A percentile compares a stretch with the other conserved stretches of the same genome.
phyloP scores from a whole-genome alignment of 2,888 invertebrate species.

The Leptinotarsa peninsularis region DNA sequence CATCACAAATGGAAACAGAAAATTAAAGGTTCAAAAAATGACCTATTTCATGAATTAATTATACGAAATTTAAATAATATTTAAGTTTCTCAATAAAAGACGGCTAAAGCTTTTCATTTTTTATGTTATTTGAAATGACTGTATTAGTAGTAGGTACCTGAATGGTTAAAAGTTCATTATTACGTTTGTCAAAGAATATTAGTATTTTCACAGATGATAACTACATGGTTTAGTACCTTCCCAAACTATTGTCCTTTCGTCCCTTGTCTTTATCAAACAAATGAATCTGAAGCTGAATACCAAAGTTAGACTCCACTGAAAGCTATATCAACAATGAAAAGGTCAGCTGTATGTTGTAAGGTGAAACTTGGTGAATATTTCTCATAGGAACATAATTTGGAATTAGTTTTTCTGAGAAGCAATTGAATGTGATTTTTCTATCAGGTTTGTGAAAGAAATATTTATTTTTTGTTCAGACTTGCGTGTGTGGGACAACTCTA shows the following conservation, averaged over 20 bases:
- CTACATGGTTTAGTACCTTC: slow-evolving; percentile 73
- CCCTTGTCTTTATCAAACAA: slow-evolving; percentile 94
- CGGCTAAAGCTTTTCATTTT: too few relatives aligned
- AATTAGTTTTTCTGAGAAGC: not conserved
- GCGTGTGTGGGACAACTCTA: too few relatives aligned
- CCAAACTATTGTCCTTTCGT: slow-evolving; percentile 92
- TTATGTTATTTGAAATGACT: too few relatives aligned
- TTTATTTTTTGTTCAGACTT: too few relatives aligned
- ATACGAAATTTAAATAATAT: too few relatives aligned
- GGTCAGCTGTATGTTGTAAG: slow-evolving; percentile 25
- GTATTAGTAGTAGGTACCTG: too few relatives aligned
- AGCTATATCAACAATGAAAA: slow-evolving; percentile 65
- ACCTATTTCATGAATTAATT: too few relatives aligned
- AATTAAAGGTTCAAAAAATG: too few relatives aligned
- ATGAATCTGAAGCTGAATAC: slow-evolving; percentile 72
- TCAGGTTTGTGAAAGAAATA: not conserved
- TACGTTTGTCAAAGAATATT: not conserved
- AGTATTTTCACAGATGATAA: not conserved
- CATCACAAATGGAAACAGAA: too few relatives aligned
- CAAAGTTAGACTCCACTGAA: slow-evolving; percentile 71
- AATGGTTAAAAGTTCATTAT: too few relatives aligned
- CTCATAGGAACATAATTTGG: not conserved
- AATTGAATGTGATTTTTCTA: not conserved
- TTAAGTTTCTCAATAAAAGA: too few relatives aligned
- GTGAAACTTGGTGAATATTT: slow-evolving; percentile 5